Conservation (phyloP, 2,797 vertebrate species). For the Morus bassanus region DNA sequence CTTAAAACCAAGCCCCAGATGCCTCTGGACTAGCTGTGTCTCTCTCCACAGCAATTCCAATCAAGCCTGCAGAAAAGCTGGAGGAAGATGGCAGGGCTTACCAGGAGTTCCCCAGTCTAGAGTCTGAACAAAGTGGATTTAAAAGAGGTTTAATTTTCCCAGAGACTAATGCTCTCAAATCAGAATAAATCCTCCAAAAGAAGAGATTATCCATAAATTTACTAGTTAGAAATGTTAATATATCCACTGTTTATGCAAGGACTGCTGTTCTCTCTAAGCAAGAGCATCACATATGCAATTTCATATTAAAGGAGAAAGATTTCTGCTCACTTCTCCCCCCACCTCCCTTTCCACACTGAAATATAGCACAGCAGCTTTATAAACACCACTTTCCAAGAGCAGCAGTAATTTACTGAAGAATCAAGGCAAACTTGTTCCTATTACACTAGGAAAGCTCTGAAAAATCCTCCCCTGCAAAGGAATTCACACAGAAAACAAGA, state of each 20-base stretch:
- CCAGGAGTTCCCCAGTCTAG: not conserved
- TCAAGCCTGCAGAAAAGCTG: not conserved
- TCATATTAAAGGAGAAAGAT: not conserved
- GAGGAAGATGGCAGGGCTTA: not conserved
- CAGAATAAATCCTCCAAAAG: slow-evolving; percentile 52
- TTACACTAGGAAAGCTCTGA: not conserved
- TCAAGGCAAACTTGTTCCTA: not conserved
- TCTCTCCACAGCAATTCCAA: not conserved
- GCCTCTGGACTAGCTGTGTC: not conserved
- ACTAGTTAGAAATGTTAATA: slow-evolving; percentile 48
- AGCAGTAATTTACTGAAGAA: not conserved
- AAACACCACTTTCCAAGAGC: not conserved
- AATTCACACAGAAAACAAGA: not conserved
- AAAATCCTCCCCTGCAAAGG: not conserved
- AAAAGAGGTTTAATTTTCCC: slow-evolving; percentile 43
- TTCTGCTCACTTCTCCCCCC: not conserved
- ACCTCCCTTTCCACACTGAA: not conserved
- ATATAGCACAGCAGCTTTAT: not conserved
- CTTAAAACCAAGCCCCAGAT: not conserved
- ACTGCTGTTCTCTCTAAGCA: not conserved
- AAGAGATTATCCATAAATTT: slow-evolving; percentile 60
- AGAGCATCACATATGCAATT: not conserved
- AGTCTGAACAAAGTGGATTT: slow-evolving; percentile 46
- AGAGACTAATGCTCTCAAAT: slow-evolving; percentile 40
- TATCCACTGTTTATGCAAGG: slow-evolving; percentile 6